Conservation (phyloP, 2,888 invertebrate genomes). For the Adelphocoris suturalis region DNA sequence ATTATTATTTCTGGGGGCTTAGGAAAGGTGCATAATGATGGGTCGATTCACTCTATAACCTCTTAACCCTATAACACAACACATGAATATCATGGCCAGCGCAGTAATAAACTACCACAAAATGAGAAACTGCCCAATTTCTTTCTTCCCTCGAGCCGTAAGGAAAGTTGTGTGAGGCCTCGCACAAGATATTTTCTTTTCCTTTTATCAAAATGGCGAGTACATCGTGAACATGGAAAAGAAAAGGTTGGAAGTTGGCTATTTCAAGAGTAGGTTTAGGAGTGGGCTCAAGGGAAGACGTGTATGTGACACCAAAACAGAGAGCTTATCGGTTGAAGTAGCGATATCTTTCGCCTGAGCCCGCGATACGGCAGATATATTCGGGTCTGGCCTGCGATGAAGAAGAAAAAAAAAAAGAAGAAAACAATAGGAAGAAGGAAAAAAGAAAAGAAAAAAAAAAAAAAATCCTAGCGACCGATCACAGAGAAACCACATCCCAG, state of each 20-base stretch:
- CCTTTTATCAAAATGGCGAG: no score
- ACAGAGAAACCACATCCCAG: background rate
- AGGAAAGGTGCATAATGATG: no score
- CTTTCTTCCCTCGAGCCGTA: no score
- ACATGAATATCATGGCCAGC: no score
- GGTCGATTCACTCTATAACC: no score
- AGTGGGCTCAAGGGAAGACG: background rate
- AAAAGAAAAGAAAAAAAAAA: background rate
- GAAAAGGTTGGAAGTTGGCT: background rate
- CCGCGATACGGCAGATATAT: slow-evolving; percentile 18
- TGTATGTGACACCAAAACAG: background rate
- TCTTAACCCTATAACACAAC: no score
- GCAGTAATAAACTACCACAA: no score
- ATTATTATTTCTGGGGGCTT: no score
- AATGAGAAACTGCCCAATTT: no score
- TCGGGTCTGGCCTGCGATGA: background rate
- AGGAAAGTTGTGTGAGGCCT: no score
- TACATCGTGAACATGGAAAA: background rate
- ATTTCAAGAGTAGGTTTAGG: background rate
- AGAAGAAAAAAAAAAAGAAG: background rate
- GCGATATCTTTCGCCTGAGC: background rate
- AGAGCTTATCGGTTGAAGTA: slow-evolving; percentile 1
- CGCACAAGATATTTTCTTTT: no score
- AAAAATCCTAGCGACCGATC: background rate
- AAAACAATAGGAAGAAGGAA: background rate